These are phyloP conservation scores for Glossophaga mutica DNA, from an alignment of 2,797 vertebrate species.

Conservation along the genomic window DNA sequence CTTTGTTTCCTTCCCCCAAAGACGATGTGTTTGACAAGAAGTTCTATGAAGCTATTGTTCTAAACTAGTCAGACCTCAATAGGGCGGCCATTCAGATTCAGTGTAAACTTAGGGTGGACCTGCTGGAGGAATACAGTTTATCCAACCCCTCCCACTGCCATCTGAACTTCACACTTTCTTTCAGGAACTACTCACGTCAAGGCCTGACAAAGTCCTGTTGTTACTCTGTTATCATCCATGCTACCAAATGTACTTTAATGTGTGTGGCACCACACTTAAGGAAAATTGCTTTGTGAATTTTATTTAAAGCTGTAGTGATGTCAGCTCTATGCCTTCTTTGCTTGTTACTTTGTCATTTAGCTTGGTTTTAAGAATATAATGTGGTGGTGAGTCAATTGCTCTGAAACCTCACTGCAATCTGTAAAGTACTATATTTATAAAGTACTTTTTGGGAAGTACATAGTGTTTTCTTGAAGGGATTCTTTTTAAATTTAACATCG, in stretches of 20 bases:
- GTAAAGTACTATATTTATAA: slow-evolving; percentile 60
- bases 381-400: slow-evolving; percentile 59
- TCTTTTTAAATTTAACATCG: slow-evolving; percentile 54
- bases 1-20: background rate
- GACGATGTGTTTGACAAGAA: background rate
- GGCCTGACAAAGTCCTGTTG: background rate
- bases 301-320: slow-evolving; percentile 48
- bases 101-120: background rate
- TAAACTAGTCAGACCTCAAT: background rate
- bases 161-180: background rate
- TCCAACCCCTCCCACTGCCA: background rate
- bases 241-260: background rate
- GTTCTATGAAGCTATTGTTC: background rate
- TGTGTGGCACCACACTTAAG: background rate
- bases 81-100: background rate
- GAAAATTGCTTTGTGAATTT: slow-evolving; percentile 45
- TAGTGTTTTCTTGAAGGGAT: slow-evolving; percentile 58
- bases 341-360: slow-evolving; percentile 40
- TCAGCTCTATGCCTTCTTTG: slow-evolving; percentile 1
- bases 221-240: background rate
- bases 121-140: background rate
- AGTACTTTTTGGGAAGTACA: slow-evolving; percentile 63
- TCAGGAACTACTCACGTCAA: background rate
- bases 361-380: slow-evolving; percentile 47
- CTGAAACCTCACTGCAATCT: slow-evolving; percentile 58